Conservation (phyloP, 35 echinoderm and acorn worm genomes). For the Lytechinus pictus region DNA sequence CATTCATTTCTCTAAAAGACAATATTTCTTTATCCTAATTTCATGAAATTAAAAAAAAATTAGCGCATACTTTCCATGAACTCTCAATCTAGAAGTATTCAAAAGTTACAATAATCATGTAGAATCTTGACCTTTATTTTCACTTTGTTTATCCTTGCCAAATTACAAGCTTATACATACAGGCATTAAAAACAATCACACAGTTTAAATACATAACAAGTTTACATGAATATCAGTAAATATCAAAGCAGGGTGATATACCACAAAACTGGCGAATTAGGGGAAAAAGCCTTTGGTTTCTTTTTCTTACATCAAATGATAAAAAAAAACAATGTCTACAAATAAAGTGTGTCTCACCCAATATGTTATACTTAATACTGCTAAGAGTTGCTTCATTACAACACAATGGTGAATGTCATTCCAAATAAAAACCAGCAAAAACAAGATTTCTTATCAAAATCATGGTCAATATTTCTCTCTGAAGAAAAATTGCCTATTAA, state of each 20-base stretch:
- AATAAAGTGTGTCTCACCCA: not conserved
- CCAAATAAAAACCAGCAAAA: not conserved
- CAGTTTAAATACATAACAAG: conserved; percentile 22
- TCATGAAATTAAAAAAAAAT: not conserved
- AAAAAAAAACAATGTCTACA: not conserved
- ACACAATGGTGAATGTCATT: not conserved
- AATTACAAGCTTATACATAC: conserved; percentile 33
- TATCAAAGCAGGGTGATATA: not conserved
- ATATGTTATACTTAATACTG: not conserved
- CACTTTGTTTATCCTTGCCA: not conserved
- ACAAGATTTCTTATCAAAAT: not conserved
- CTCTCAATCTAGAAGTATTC: not conserved
- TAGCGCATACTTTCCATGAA: not conserved
- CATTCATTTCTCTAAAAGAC: not conserved
- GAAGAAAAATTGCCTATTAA: not conserved
- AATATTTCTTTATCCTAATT: not conserved
- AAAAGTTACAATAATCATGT: not conserved
- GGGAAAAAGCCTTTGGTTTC: not conserved
- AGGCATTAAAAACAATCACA: conserved; percentile 40
- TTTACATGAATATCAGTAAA: not conserved
- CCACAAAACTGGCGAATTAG: not conserved
- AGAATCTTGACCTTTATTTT: not conserved
- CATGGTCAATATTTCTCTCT: not conserved
- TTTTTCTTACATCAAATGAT: not conserved
- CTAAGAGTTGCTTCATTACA: not conserved